Evolutionary conservation across 2,797 vertebrate genomes (phyloP).

Genomic region (Pelodytes ibericus): DNA sequence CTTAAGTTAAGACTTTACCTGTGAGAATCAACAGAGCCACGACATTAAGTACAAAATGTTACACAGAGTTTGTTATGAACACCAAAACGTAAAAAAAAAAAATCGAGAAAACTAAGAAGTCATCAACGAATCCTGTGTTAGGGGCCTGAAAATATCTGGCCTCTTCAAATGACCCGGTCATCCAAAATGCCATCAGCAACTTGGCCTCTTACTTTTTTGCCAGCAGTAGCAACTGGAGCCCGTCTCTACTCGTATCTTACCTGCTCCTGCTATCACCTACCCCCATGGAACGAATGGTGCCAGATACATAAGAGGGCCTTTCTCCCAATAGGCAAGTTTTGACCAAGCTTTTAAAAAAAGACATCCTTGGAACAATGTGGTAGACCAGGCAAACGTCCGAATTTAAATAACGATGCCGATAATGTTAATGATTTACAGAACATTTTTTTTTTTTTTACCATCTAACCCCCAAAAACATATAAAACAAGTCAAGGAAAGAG

Average conservation of each 20-base stretch:
- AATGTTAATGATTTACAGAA: neutral
- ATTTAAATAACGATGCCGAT: neutral
- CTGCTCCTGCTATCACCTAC: neutral
- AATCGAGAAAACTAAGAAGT: neutral
- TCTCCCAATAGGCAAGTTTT: too few species aligned
- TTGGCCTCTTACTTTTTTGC: neutral
- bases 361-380: neutral
- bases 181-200: neutral
- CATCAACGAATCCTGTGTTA: neutral
- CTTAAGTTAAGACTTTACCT: neutral
- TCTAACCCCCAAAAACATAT: neutral
- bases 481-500: conserved; percentile 5
- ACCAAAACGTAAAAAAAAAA: neutral
- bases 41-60: neutral
- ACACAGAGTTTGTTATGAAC: neutral
- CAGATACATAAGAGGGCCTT: too few species aligned
- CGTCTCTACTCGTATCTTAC: neutral
- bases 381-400: neutral
- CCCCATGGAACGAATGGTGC: too few species aligned
- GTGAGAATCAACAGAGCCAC: neutral
- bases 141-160: neutral
- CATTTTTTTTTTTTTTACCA: neutral
- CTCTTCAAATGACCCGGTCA: neutral
- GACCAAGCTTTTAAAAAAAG: neutral
- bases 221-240: neutral